A percentile compares a stretch with the other conserved stretches of the same genome.
Conservation (phyloP, 2,888 invertebrate species). For the Pheosia gnoma region DNA sequence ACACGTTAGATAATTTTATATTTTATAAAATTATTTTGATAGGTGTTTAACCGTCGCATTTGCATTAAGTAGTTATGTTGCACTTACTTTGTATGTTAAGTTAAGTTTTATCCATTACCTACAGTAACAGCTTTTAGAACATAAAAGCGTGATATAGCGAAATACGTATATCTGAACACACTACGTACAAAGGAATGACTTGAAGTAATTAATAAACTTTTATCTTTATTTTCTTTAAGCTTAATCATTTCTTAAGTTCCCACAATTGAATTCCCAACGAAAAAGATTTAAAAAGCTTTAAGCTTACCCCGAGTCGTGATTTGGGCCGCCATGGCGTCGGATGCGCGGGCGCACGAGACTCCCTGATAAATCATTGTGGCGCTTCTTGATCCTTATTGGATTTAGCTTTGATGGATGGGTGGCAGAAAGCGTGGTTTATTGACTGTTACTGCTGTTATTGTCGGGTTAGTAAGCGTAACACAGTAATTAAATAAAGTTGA, state of each 20-base stretch:
- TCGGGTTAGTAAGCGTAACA: slow-evolving; percentile 26
- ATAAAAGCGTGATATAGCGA: no score
- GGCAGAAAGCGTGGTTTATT: slow-evolving; percentile 35
- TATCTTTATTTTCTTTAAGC: no score
- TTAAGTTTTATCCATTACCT: no score
- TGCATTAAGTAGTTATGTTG: slow-evolving; percentile 6
- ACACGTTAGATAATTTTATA: background rate
- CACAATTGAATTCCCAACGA: slow-evolving; percentile 35
- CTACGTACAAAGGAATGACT: no score
- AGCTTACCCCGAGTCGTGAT: slow-evolving; percentile 48
- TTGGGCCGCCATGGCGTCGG: slow-evolving; percentile 32
- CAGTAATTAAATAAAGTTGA: slow-evolving; percentile 2
- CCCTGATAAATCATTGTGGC: slow-evolving; percentile 74
- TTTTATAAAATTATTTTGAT: background rate
- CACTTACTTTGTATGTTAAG: slow-evolving; percentile 4
- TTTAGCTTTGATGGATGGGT: slow-evolving; percentile 70
- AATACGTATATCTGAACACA: no score
- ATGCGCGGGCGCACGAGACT: slow-evolving; percentile 44
- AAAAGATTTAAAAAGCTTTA: slow-evolving; percentile 16
- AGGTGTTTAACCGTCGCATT: slow-evolving; percentile 18
- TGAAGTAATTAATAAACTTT: no score
- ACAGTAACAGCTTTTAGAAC: no score
- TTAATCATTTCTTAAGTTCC: slow-evolving; percentile 23
- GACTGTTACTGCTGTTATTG: slow-evolving; percentile 31
- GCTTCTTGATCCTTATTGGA: slow-evolving; percentile 77